Percentiles rank a stretch among this genome's conserved stretches.
Evolutionary conservation across 2,113 vertebrate genomes (phyloP).

Genomic region (Silurus meridionalis): DNA sequence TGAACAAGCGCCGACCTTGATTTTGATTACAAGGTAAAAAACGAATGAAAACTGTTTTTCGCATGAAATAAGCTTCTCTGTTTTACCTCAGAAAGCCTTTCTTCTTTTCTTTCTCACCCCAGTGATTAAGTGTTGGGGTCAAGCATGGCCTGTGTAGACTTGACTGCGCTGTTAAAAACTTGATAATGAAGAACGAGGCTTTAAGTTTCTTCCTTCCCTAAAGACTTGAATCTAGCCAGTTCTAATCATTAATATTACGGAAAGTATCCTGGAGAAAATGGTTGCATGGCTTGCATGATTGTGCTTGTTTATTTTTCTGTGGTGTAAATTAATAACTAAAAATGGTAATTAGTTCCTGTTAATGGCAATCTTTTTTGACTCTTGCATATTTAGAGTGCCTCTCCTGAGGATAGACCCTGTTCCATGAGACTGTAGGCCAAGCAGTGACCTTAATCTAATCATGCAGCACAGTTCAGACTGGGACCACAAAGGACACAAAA

Average conservation of each 20-base stretch:
- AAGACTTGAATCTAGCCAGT: slow-evolving; percentile 39
- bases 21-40: background rate
- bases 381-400: slow-evolving; percentile 23
- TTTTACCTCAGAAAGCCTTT: slow-evolving; percentile 40
- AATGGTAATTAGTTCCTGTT: slow-evolving; percentile 31
- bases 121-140: slow-evolving; percentile 51
- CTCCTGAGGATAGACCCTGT: slow-evolving; percentile 10
- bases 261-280: slow-evolving; percentile 9
- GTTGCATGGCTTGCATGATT: slow-evolving; percentile 30
- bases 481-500: background rate
- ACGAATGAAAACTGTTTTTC: background rate
- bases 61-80: background rate
- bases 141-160: slow-evolving; percentile 43
- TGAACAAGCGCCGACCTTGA: background rate
- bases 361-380: slow-evolving; percentile 20
- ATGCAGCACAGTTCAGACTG: slow-evolving; percentile 20
- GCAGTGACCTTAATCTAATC: slow-evolving; percentile 38
- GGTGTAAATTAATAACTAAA: slow-evolving; percentile 34
- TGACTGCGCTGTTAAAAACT: slow-evolving; percentile 49
- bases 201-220: slow-evolving; percentile 31
- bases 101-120: slow-evolving; percentile 25
- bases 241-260: slow-evolving; percentile 10
- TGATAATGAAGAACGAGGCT: slow-evolving; percentile 44
- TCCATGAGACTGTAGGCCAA: background rate
- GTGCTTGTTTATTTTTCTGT: slow-evolving; percentile 26